Base-by-base conservation (phyloP, 2,888 invertebrate genomes). In the Euplagia quadripunctaria region DNA sequence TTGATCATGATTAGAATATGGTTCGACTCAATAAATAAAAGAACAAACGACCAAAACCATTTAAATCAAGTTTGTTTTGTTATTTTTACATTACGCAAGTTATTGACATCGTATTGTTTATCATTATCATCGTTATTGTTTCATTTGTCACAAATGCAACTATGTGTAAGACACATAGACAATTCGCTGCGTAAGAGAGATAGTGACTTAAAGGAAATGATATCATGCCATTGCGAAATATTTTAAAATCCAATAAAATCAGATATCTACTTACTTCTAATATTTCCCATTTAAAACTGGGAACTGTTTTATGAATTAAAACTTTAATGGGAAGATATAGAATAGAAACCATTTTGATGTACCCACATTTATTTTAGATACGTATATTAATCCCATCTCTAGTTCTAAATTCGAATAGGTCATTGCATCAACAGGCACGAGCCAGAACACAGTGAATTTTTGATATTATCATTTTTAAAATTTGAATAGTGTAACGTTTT, bases 371-470 rank as follows among this genome's bases (percentile, higher is more conserved):
- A 46, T 74, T 61, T 41, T 49, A 74, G 52, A 69, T 73, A 11
- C 31, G 63, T 14, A n/a, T 68, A 75, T 31, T 20, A 61, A 31
- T 68, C 20, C 4, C 20, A 46, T 69, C 64, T 75, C 74, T 74
- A 80, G 79, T 82, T 85, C 49, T 46, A 74, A 82, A 31, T 87
- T 89, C 82, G 76, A 85, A 89, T 84, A 85, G 81, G 76, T 86
- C 94, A 95, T 94, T 95, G 87, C 91, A 90, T 84, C 86, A 79
- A 76, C 87, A 87, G 92, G 84, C 91, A 91, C 92, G 89, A 90
- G 88, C 89, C 81, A 73, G 86, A 85, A 88, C 88, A 88, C 88
- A 89, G 88, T 86, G 83, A 87, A 83, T 83, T 85, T 68, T 70
- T 16, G 51, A 52, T 41, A 69, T 68, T 63, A 65, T 43, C 52